These are phyloP conservation scores for Sturnus vulgaris DNA, from an alignment of 2,113 vertebrate species.

Conservation along the genomic window DNA sequence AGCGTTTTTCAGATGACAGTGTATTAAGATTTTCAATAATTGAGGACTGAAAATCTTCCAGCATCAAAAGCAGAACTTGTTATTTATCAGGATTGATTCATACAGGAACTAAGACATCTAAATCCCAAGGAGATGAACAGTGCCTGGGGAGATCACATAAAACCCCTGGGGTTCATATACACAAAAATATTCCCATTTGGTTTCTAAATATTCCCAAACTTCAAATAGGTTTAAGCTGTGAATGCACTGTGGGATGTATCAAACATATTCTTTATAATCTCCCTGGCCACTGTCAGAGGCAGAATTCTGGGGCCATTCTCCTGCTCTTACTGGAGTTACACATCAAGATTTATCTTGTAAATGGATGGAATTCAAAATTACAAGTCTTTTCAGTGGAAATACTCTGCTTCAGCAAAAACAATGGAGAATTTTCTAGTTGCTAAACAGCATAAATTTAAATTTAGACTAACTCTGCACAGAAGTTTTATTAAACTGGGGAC, in stretches of 20 bases:
- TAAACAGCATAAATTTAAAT: neutral
- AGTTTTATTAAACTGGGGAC: neutral
- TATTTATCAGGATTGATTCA: neutral
- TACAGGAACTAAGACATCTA: neutral
- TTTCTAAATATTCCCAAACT: neutral
- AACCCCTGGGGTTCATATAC: neutral
- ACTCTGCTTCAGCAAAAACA: neutral
- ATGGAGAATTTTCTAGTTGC: neutral
- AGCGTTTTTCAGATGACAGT: neutral
- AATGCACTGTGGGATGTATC: neutral
- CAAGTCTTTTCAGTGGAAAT: neutral
- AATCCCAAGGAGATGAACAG: neutral
- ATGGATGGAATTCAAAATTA: neutral
- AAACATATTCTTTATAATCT: neutral
- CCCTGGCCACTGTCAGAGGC: neutral
- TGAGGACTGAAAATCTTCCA: neutral
- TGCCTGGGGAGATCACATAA: neutral
- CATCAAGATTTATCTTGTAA: neutral
- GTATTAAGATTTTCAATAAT: neutral
- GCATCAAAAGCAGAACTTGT: neutral
- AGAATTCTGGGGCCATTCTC: neutral
- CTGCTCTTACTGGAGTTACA: neutral
- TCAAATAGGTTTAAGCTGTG: neutral
- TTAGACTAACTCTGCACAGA: neutral
- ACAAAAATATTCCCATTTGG: neutral